Evolutionary conservation across 2,888 invertebrate species (phyloP), one percentile per base, ranked within the genome.

Genomic region (Clunio marinus): DNA sequence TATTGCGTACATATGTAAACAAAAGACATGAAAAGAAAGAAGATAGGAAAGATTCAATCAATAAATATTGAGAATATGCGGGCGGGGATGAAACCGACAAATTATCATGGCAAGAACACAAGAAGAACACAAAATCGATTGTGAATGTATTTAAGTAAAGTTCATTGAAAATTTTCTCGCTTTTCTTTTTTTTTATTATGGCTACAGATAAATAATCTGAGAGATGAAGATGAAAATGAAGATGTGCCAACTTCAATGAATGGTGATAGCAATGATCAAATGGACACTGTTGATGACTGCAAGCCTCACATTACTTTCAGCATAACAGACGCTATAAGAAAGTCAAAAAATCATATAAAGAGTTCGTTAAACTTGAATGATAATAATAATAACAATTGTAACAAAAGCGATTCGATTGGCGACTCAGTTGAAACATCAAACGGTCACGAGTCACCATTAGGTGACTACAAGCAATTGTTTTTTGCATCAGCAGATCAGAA

Each of bases 401-500:
- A 45, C 63, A 28, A 63, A 37, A 46, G n/a, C 63, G 27, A 57
- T 4, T 3, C 2, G 41, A 41, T 22, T 25, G 41, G n/a, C 63
- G 27, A 57, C 15, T 3, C 2, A 62, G 24, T 22, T 25, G 41
- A 41, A n/a, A 13, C 62, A 22, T 15, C 35, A 1, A 62, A 62
- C 41, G 37, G 46, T 10, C 27, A 63, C 37, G 17, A 25, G 45
- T n/a, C 24, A 1, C 46, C 37, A 17, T 32, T 41, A n/a, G 46
- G 17, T n/a, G 66, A 66, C 22, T 35, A 20, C 20, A 17, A 32
- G 32, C 32, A 7, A 7, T 32, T 32, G 10, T 57, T 57, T n/a
- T 8, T 8, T 57, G 13, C 25, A 27, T 57, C 46, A 22, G 51
- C 46, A 22, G 66, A 66, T 66, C 66, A 51, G n/a, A 66, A 66